Evolutionary conservation across 2,113 vertebrate genomes (phyloP), one percentile per base, ranked within the genome.

Genomic region (Nothoprocta perdicaria): DNA sequence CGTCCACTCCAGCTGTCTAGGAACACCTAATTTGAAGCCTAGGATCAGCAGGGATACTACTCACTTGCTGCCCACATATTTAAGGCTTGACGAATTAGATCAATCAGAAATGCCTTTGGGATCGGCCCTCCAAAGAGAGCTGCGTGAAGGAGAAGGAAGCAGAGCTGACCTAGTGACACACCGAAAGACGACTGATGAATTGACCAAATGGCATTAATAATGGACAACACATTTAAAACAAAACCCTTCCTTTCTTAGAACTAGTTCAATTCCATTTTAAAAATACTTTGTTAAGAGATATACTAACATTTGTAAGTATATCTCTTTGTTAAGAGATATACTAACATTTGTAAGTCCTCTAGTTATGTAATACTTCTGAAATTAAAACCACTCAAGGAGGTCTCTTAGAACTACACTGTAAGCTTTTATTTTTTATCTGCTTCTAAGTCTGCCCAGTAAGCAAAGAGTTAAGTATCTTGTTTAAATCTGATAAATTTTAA

Each of bases 401-500:
- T 11, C 22, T 72, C 71, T 57, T 60, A 29, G 68, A 92, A 72
- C 21, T 24, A 33, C 3, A 31, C 29, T 26, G 31, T 12, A 72
- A 60, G 12, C 5, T 83, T 80, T 84, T 58, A 52, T 52, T 87
- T 83, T 82, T 45, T 24, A 85, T 78, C 67, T 52, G 26, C 41
- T 77, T 87, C 48, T 27, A 67, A 75, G 35, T 8, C 15, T 24
- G 26, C 77, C 85, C 43, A 78, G 31, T 69, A 86, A 88, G 85
- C 1, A 2, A 65, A 0, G 2, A 50, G 48, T 85, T 83, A 84
- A 85, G 88, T 26, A 41, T 13, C 29, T 38, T 86, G 10, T 67
- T 92, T 57, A 68, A 72, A 86, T 83, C 53, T 81, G 40, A 68
- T 65, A 43, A 4, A 80, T 86, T 90, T 84, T 65, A 88, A 91